phyloP scores from a whole-genome alignment of 2,113 vertebrate genomes.

The Saimiri boliviensis region DNA sequence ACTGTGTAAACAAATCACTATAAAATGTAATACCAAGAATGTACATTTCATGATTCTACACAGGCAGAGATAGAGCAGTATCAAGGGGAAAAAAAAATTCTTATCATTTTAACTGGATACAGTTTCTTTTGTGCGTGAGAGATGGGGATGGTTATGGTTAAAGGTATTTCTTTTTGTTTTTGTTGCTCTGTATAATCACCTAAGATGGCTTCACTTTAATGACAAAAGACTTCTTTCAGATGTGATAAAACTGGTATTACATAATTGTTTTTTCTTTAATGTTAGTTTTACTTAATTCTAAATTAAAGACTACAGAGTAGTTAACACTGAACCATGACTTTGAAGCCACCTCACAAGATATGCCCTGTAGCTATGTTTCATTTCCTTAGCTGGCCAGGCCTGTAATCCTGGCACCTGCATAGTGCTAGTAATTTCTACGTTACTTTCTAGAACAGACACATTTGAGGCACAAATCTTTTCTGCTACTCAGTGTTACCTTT shows the following conservation, averaged over 20 bases:
- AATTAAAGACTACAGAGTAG: constrained; percentile 66
- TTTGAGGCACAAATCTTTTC: background rate
- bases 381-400: constrained; percentile 18
- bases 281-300: constrained; percentile 66
- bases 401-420: constrained; percentile 41
- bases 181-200: constrained; percentile 34
- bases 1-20: background rate
- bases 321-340: constrained; percentile 60
- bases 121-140: background rate
- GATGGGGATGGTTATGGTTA: background rate
- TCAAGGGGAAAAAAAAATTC: background rate
- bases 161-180: background rate
- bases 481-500: background rate
- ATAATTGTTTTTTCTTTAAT: constrained; percentile 66
- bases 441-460: background rate
- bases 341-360: constrained; percentile 63
- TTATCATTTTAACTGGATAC: constrained; percentile 38
- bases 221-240: constrained; percentile 58
- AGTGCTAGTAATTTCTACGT: background rate
- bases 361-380: constrained; percentile 40
- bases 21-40: background rate
- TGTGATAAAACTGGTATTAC: constrained; percentile 48
- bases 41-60: background rate
- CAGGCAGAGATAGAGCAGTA: background rate
- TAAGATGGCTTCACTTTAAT: constrained; percentile 35